Conservation (phyloP, 2,113 vertebrate genomes). For the Syrmaticus mikado region DNA sequence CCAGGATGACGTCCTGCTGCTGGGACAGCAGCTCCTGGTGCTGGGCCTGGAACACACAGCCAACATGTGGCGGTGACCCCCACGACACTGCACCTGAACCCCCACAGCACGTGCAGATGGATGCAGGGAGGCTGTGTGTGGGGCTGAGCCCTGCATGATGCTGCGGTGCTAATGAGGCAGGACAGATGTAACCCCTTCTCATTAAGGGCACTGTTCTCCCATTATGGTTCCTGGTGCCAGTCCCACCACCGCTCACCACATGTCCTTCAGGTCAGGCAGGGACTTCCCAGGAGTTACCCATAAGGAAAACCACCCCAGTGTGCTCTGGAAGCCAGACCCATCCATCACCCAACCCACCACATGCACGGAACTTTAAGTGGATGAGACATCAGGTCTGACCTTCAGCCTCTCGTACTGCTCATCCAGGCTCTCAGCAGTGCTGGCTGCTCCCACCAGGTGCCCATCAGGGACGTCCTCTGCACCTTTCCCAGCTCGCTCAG, state of each 20-base stretch:
- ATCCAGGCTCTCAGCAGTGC: slow-evolving; percentile 72
- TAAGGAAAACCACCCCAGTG: rapidly evolving
- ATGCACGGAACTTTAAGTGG: not conserved
- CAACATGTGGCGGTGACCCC: rapidly evolving
- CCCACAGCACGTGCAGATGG: rapidly evolving
- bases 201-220: not conserved
- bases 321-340: not conserved
- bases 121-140: rapidly evolving
- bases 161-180: rapidly evolving
- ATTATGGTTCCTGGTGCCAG: not conserved
- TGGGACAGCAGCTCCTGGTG: slow-evolving; percentile 91
- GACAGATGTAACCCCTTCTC: not conserved
- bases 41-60: slow-evolving; percentile 66
- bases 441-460: not conserved
- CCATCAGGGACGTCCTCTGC: slow-evolving; percentile 23
- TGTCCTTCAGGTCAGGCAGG: not conserved
- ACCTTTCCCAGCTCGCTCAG: not conserved
- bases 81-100: not conserved
- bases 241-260: rapidly evolving
- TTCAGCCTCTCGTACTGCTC: slow-evolving; percentile 85
- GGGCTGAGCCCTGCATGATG: rapidly evolving
- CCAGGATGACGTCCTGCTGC: slow-evolving; percentile 89
- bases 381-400: slow-evolving; percentile 68
- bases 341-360: not conserved
- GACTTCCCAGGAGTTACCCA: too few relatives aligned